Percentiles rank a stretch among this genome's conserved stretches.
Conservation (phyloP, 2,888 invertebrate genomes). For the Eilema griseolum region DNA sequence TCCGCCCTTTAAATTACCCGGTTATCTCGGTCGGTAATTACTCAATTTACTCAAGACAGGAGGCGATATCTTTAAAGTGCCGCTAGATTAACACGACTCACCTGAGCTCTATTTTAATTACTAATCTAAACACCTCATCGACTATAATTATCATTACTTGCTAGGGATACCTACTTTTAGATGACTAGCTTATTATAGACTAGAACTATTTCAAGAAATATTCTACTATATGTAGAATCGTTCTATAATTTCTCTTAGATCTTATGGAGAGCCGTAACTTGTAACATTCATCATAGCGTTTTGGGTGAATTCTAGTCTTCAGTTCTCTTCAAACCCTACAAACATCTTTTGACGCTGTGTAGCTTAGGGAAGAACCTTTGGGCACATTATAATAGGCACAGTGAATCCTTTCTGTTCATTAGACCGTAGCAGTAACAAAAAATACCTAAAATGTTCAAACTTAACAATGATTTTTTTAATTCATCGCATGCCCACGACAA, state of each 20-base stretch:
- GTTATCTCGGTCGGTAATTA: slow-evolving; percentile 81
- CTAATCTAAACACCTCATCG: slow-evolving; percentile 29
- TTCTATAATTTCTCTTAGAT: no score
- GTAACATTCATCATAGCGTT: no score
- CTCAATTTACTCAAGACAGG: slow-evolving; percentile 79
- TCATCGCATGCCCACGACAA: no score
- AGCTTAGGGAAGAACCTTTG: no score
- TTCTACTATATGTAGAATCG: not conserved
- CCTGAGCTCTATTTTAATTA: slow-evolving; percentile 49
- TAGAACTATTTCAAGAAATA: not conserved
- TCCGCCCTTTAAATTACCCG: slow-evolving; percentile 71
- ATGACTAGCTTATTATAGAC: no score
- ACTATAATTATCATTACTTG: slow-evolving; percentile 32
- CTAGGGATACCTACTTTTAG: not conserved
- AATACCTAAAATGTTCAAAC: not conserved
- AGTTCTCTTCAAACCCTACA: no score
- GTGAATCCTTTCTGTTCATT: not conserved
- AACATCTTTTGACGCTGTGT: no score
- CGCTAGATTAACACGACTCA: slow-evolving; percentile 63
- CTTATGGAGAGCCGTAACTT: no score
- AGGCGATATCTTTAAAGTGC: slow-evolving; percentile 71
- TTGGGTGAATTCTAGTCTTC: no score
- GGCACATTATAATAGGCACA: not conserved
- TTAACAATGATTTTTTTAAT: not conserved
- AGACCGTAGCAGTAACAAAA: not conserved